Conservation (phyloP, 2,888 invertebrate genomes). For the Hydraecia micacea region DNA sequence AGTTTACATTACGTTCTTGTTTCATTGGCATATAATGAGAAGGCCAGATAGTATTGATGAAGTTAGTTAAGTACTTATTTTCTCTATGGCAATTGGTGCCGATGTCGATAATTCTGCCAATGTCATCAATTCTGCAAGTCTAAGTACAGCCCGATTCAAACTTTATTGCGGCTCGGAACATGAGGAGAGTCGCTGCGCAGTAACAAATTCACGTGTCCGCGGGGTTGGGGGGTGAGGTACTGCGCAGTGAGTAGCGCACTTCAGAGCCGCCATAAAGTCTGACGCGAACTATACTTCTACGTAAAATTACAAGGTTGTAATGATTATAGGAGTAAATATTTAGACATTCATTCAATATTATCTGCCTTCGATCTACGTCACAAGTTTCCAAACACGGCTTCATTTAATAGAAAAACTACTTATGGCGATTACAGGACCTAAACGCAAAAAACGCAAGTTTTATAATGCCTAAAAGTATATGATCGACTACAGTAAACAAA, state of each 20-base stretch:
- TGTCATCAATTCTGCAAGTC: neutral
- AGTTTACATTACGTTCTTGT: neutral
- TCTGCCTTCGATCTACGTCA: neutral
- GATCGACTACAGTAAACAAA: too few relatives aligned
- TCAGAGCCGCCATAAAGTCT: neutral
- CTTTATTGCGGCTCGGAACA: too few relatives aligned
- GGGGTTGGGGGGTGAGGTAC: too few relatives aligned
- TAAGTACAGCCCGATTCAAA: neutral
- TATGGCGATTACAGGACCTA: too few relatives aligned
- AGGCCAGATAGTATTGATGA: neutral
- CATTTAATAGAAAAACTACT: constrained; percentile 12
- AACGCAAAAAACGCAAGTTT: too few relatives aligned
- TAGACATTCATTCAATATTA: constrained; percentile 19
- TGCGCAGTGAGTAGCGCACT: too few relatives aligned
- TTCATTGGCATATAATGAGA: neutral
- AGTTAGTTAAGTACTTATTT: too few relatives aligned
- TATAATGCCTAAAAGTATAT: too few relatives aligned
- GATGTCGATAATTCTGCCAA: neutral
- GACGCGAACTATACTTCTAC: neutral
- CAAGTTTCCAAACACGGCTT: constrained; percentile 11
- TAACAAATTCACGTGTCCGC: too few relatives aligned
- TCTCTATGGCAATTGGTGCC: neutral
- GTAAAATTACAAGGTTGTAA: neutral
- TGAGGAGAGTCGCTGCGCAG: too few relatives aligned
- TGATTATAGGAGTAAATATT: neutral